Base-by-base conservation (phyloP, 2,113 vertebrate genomes). In the Perca fluviatilis region DNA sequence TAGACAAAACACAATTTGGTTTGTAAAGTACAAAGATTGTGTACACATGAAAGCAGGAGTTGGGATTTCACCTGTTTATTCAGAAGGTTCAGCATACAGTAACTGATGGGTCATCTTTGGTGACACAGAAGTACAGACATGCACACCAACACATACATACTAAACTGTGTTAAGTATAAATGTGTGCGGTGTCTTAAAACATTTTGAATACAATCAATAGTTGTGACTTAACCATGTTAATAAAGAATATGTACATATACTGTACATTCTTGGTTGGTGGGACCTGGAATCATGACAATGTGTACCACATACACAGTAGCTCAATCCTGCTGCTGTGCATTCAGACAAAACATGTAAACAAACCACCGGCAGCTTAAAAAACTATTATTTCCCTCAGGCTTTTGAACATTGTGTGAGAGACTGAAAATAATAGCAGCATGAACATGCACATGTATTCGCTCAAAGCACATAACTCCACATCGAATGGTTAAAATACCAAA, bases 1-100 rank as follows among this genome's bases (percentile, higher is more conserved):
- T 62, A 23, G n/a, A 11, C 33, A 40, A 63, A 36, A 23, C 14
- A 67, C n/a, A 6, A n/a, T 25, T 64, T 54, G 67, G 30, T 72
- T 71, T 43, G 43, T 23, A 40, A 49, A 58, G 74, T 82, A 57
- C 61, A 62, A 30, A 56, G 40, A 61, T 57, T 74, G 23, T 72
- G 30, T 63, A 30, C 47, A 90, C 91, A 93, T 94, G 91, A 94
- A 95, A 84, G 91, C 90, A 91, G 75, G 93, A 92, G 93, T 89
- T 88, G 89, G 90, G 83, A 62, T 89, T 75, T 94, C 87, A 92
- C 86, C 82, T 88, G 61, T 83, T 80, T 40, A 19, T 80, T 61
- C 33, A 74, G 25, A 15, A 54, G 33, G 15, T 53, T 70, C 25
- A 50, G 9, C 36, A 23, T 15, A 43, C 40, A 43, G 40, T 43